Evolutionary conservation across 2,888 invertebrate genomes (phyloP), one percentile per base, ranked within the genome.

Genomic region (Apomyelois bistriatella): DNA sequence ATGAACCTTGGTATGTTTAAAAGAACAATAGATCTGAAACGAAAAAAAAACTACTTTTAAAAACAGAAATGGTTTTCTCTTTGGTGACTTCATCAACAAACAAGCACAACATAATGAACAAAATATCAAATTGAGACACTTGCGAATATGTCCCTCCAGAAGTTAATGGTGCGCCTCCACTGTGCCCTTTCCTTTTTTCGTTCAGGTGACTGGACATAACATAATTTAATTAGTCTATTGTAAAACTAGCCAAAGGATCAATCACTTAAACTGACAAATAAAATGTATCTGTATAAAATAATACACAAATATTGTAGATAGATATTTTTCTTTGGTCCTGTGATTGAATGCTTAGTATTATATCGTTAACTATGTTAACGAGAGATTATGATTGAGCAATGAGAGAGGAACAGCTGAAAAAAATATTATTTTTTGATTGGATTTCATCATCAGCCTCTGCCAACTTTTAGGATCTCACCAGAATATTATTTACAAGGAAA

Each of bases 121-220:
- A 47, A 15, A 55, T 52, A 59, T 76, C 69, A 76, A 75, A 82
- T 82, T 62, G 81, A 83, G 86, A 82, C 81, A 91, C 91, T 90
- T 90, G 90, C 91, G 70, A 90, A 91, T 78, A 89, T 88, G 68
- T 90, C 88, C 74, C 91, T 66, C 91, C 90, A 91, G 85, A 90
- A 91, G 89, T 90, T 90, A 79, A 91, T 87, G 56, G 90, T 91
- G 84, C 91, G 89, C 67, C 90, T 76, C 90, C 91, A 90, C 64
- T 90, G 90, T 83, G 90, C 90, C 71, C 83, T 90, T 73, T 88
- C 88, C 82, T 76, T 83, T 68, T 91, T 91, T 68, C 84, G 74
- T 61, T 88, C 83, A 16, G 91, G 88, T 76, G 90, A 90, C 91
- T 91, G 85, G 80, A 74, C 75, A 81, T 56, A 75, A 73, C 47